Percentiles rank a stretch among this genome's conserved stretches.
phyloP scores from a whole-genome alignment of 2,113 vertebrate species.

The Etheostoma cragini region DNA sequence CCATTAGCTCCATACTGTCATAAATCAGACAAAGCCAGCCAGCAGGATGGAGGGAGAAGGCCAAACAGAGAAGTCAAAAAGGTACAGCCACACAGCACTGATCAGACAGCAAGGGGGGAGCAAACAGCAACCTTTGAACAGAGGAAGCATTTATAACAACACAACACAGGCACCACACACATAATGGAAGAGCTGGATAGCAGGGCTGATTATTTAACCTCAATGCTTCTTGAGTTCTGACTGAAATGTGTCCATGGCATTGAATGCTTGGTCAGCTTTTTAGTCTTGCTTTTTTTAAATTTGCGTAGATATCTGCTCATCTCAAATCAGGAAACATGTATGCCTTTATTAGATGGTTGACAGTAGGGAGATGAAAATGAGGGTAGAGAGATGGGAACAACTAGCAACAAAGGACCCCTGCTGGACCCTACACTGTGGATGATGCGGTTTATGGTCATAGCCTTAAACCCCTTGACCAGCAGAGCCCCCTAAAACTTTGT shows the following conservation, averaged over 20 bases:
- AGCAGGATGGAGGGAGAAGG: constrained; percentile 57
- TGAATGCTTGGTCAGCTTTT: background rate
- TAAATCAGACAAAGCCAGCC: constrained; percentile 72
- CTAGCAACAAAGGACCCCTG: background rate
- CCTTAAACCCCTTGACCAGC: background rate
- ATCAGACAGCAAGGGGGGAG: constrained; percentile 52
- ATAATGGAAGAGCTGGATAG: constrained; percentile 24
- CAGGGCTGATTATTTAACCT: constrained; percentile 4
- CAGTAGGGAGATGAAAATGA: background rate
- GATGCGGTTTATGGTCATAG: background rate
- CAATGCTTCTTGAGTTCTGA: background rate
- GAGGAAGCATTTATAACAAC: constrained; percentile 53
- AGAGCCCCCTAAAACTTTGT: constrained; percentile 2
- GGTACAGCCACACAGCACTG: constrained; percentile 46
- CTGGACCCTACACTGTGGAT: background rate
- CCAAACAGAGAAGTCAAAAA: constrained; percentile 69
- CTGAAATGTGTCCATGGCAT: background rate
- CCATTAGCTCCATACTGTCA: constrained; percentile 79
- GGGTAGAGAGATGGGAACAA: background rate
- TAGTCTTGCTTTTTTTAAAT: background rate
- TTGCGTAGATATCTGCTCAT: background rate
- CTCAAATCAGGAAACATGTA: background rate
- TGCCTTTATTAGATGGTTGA: background rate
- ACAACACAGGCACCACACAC: constrained; percentile 36
- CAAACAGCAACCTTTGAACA: constrained; percentile 55